A percentile compares a stretch with the other conserved stretches of the same genome.
phyloP scores from a whole-genome alignment of 2,797 vertebrate genomes.

The Gila robusta region DNA sequence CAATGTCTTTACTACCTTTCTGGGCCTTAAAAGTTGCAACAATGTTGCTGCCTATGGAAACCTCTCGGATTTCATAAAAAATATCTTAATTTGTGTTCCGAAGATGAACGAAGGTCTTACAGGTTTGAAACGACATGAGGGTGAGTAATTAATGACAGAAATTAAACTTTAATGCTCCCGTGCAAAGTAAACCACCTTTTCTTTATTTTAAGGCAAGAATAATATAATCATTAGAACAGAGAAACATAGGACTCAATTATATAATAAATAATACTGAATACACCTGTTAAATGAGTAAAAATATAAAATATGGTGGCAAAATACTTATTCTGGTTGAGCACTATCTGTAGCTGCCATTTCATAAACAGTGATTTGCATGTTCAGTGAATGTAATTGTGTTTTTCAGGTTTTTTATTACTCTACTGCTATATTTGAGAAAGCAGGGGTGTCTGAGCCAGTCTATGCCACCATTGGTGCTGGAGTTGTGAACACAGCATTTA shows the following conservation, averaged over 20 bases:
- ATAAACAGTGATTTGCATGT: constrained; percentile 1
- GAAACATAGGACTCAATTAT: not conserved
- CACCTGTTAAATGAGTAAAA: not conserved
- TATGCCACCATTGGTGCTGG: constrained; percentile 89
- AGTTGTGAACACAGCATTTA: constrained; percentile 88
- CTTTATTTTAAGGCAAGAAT: not conserved
- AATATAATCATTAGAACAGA: not conserved
- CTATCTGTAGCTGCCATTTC: not conserved
- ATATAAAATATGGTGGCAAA: not conserved
- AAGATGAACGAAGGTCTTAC: not conserved
- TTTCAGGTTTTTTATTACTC: constrained; percentile 89
- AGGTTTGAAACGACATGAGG: not conserved
- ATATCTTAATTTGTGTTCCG: too few species aligned
- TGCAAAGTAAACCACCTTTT: not conserved
- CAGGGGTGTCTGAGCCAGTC: constrained; percentile 84
- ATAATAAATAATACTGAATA: not conserved
- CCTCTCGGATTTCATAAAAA: too few species aligned
- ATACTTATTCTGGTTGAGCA: not conserved
- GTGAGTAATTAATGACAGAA: too few species aligned
- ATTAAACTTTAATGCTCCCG: not conserved
- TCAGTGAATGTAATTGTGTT: constrained; percentile 17
- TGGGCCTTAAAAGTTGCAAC: too few species aligned
- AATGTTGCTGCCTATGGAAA: too few species aligned
- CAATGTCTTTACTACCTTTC: too few species aligned
- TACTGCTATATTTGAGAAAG: constrained; percentile 84